Base-by-base conservation (phyloP, 2,888 invertebrate species). In the Melangyna quadrimaculata region DNA sequence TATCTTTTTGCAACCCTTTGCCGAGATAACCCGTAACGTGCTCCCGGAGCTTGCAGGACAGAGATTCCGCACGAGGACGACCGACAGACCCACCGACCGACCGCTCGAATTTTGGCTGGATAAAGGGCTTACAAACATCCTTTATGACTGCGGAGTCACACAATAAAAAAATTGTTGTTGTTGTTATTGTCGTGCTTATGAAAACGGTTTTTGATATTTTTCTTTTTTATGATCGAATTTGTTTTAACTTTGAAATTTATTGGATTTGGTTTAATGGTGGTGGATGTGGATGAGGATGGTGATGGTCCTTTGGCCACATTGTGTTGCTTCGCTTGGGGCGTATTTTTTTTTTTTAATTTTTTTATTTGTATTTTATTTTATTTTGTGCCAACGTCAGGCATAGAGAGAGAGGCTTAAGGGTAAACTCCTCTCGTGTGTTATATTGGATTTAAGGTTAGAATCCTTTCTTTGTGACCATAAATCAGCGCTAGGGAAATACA, bases 171-270 rank as follows among this genome's bases (percentile, higher is more conserved):
- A 70, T 45, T 19, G 17, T 24, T 55, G 29, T 37, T 29, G 29
- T 43, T 83, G 57, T 78, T 78, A 78, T 83, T 78, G 73, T 83
- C 79, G 74, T 83, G 83, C 83, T 83, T 83, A 83, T 83, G 83
- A 78, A 83, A 83, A 83, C 78, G 83, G 79, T 74, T 78, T 69
- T 48, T 40, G 83, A 74, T 78, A 78, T 59, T 80, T 67, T 81
- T 59, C 24, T 45, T 51, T 45, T 71, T 84, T 84, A 75, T 79
- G 84, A 80, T 84, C 84, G 84, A 84, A 84, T 84, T 84, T 80
- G 84, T 84, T 84, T 79, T 80, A 80, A 84, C 84, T 80, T 84
- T 84, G 59, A 80, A 84, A 84, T 84, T 84, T 84, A 84, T 84
- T 84, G 75, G 80, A 61, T 84, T 67, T 61, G 80, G 75, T 80